These are phyloP conservation scores for Hydropsyche betteni DNA, from an alignment of 2,888 invertebrate species.

Conservation along the genomic window DNA sequence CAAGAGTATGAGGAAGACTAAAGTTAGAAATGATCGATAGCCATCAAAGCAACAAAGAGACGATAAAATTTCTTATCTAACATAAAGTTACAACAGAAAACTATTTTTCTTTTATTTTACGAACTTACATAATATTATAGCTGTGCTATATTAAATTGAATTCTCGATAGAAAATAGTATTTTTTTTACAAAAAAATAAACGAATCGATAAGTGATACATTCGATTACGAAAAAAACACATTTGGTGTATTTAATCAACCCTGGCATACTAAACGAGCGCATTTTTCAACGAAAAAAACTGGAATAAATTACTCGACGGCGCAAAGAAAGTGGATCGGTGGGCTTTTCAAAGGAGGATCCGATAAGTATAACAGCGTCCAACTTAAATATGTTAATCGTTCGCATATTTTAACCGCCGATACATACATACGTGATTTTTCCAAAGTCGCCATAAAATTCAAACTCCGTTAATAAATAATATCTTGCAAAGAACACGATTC, in stretches of 20 bases:
- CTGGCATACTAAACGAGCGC: too few species aligned
- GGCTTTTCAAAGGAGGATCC: constrained; percentile 26
- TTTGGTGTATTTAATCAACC: too few species aligned
- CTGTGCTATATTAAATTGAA: too few species aligned
- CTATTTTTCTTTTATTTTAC: too few species aligned
- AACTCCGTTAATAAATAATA: background rate
- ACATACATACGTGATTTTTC: background rate
- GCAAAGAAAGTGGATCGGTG: constrained; percentile 26
- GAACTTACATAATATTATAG: too few species aligned
- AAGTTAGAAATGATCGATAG: constrained; percentile 9
- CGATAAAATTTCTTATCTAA: constrained; percentile 6
- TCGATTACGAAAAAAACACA: too few species aligned
- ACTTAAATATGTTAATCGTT: constrained; percentile 26
- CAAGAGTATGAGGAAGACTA: background rate
- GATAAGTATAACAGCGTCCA: constrained; percentile 23
- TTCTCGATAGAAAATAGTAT: too few species aligned
- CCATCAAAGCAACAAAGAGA: background rate
- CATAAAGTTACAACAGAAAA: background rate
- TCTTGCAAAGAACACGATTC: too few species aligned
- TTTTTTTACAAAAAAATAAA: too few species aligned
- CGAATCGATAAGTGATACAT: too few species aligned
- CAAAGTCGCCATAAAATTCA: background rate
- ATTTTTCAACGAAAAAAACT: constrained; percentile 1
- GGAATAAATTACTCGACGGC: background rate
- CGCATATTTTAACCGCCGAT: constrained; percentile 1